phyloP scores from a whole-genome alignment of 2,113 vertebrate species.

The Heloderma charlesbogerti region DNA sequence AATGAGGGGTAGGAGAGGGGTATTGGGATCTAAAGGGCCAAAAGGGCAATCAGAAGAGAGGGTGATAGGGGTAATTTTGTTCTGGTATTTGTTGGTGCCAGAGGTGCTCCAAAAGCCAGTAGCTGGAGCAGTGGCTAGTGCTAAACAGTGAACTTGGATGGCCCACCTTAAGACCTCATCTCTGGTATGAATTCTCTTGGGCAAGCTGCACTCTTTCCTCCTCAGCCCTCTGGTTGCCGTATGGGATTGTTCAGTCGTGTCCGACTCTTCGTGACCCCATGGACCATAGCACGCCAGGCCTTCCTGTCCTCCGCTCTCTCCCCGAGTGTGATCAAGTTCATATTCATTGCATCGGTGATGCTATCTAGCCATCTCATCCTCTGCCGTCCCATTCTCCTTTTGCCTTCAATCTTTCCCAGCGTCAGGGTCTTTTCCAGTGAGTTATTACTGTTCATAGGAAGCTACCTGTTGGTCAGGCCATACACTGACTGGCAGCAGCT shows the following conservation, averaged over 20 bases:
- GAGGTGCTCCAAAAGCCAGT: neutral
- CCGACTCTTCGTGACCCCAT: too few species aligned
- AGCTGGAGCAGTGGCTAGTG: neutral
- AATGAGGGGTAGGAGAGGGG: neutral
- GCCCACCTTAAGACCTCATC: neutral
- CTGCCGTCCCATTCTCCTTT: too few species aligned
- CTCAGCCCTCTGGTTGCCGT: neutral
- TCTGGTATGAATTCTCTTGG: neutral
- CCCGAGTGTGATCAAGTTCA: too few species aligned
- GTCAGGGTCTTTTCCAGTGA: too few species aligned
- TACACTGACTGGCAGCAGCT: too few species aligned
- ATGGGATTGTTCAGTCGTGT: neutral
- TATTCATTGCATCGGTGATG: too few species aligned
- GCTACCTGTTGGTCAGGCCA: too few species aligned
- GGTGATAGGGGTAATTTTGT: neutral
- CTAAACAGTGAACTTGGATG: neutral
- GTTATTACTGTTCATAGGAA: too few species aligned
- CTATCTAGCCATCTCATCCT: too few species aligned
- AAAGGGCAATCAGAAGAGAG: neutral
- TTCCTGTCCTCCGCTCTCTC: too few species aligned
- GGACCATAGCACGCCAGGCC: too few species aligned
- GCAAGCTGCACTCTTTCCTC: neutral
- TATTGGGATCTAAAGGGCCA: neutral
- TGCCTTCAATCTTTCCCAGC: too few species aligned
- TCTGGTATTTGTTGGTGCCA: neutral